Percentiles rank a stretch among this genome's conserved stretches.
phyloP scores from a whole-genome alignment of 2,888 invertebrate genomes.

The Dasypogon diadema region DNA sequence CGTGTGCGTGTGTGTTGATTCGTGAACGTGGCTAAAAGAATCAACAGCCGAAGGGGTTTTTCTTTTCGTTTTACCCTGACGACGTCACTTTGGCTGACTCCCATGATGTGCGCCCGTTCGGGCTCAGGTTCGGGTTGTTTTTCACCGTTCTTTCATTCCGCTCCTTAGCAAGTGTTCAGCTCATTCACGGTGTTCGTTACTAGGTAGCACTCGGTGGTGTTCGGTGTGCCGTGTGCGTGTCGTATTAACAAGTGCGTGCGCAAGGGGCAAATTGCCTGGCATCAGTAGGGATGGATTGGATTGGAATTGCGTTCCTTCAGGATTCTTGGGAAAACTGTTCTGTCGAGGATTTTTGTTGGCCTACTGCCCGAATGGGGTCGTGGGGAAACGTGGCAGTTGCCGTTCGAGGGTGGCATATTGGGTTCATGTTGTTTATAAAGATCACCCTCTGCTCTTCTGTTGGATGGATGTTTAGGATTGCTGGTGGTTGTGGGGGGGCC shows the following conservation, averaged over 20 bases:
- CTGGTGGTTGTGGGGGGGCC: background rate
- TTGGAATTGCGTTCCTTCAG: conserved; percentile 30
- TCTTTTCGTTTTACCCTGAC: conserved; percentile 3
- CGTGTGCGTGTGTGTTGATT: background rate
- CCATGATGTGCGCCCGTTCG: background rate
- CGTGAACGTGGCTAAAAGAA: conserved; percentile 42
- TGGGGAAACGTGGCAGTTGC: background rate
- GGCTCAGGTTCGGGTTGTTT: background rate
- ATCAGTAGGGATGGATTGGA: background rate
- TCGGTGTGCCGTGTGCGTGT: conserved; percentile 18
- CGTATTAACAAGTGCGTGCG: conserved; percentile 51
- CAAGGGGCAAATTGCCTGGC: conserved; percentile 29
- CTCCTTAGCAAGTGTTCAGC: conserved; percentile 31
- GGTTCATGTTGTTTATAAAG: conserved; percentile 2
- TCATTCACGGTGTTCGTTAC: conserved; percentile 44
- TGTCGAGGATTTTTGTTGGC: conserved; percentile 3
- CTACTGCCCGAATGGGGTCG: conserved; percentile 6
- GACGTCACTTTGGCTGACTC: conserved; percentile 5
- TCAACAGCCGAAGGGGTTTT: conserved; percentile 49
- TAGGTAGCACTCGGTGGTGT: conserved; percentile 15
- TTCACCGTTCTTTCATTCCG: conserved; percentile 3
- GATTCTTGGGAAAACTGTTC: conserved; percentile 3
- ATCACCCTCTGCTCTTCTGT: background rate
- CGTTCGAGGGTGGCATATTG: conserved; percentile 22
- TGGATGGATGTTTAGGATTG: background rate